These are phyloP conservation scores for Chymomyza caudatula DNA, from an alignment of 2,888 invertebrate genomes.

Conservation along the genomic window DNA sequence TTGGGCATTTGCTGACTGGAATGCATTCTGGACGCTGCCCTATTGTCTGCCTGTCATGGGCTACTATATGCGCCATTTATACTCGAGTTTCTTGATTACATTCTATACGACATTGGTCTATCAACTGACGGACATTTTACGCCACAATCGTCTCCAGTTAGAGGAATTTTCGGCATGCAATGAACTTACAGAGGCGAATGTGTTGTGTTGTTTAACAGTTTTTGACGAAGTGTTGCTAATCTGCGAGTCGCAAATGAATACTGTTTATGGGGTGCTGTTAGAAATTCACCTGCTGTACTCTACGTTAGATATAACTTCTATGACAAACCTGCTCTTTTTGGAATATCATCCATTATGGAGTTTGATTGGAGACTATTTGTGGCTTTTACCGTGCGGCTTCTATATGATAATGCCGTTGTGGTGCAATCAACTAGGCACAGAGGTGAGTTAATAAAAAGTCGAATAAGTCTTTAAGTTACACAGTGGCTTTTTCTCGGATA, in stretches of 20 bases:
- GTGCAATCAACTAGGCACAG: neutral
- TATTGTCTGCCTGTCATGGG: neutral
- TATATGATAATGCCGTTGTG: neutral
- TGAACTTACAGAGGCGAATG: neutral
- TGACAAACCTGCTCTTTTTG: neutral
- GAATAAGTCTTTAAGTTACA: too few relatives aligned
- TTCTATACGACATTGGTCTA: neutral
- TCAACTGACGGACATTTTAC: neutral
- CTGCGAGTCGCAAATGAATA: neutral
- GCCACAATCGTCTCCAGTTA: neutral
- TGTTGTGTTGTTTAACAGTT: neutral
- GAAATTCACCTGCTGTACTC: neutral
- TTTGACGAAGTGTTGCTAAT: neutral
- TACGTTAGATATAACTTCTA: neutral
- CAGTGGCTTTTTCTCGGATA: too few relatives aligned
- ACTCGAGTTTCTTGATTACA: neutral
- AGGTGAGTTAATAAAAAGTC: conserved; percentile 7
- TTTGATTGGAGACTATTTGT: neutral
- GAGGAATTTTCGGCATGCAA: neutral
- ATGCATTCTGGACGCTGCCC: neutral
- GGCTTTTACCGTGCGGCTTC: neutral
- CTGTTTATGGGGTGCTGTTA: neutral
- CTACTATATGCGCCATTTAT: neutral
- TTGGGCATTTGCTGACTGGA: neutral
- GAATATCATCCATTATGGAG: neutral